These are phyloP conservation scores for Numenius arquata DNA, from an alignment of 2,113 vertebrate species.

Conservation along the genomic window DNA sequence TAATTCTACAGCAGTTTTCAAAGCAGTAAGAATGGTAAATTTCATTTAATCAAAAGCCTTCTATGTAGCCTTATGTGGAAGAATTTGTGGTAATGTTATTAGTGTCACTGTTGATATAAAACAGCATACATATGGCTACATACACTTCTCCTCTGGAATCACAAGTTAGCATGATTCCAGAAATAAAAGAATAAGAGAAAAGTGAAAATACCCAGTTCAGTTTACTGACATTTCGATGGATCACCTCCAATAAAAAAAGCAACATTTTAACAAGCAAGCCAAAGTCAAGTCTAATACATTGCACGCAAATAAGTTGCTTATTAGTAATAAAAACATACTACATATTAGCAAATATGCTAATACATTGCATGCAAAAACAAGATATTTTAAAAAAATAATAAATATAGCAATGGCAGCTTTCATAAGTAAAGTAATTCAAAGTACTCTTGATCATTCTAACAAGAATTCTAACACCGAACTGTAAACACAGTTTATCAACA, in stretches of 20 bases:
- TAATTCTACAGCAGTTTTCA: constrained; percentile 4
- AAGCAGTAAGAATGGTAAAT: neutral
- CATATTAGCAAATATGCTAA: neutral
- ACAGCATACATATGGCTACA: neutral
- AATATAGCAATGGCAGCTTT: neutral
- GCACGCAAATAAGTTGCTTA: neutral
- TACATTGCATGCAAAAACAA: neutral
- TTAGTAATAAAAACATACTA: neutral
- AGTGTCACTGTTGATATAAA: constrained; percentile 30
- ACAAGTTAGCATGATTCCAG: neutral
- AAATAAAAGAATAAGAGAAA: neutral
- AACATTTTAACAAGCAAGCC: neutral
- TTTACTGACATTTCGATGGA: neutral
- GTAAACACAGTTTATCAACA: neutral
- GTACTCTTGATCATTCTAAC: neutral
- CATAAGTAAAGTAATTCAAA: neutral
- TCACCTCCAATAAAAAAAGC: neutral
- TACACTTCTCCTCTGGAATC: neutral
- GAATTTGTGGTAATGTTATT: neutral
- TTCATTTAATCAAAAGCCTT: constrained; percentile 17
- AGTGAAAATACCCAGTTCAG: neutral
- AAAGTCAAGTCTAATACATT: neutral
- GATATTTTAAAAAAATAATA: neutral
- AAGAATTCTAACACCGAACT: neutral
- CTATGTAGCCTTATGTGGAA: neutral